These are phyloP conservation scores for Enteromius mattozi DNA, from an alignment of 2,797 vertebrate species.

Conservation along the genomic window DNA sequence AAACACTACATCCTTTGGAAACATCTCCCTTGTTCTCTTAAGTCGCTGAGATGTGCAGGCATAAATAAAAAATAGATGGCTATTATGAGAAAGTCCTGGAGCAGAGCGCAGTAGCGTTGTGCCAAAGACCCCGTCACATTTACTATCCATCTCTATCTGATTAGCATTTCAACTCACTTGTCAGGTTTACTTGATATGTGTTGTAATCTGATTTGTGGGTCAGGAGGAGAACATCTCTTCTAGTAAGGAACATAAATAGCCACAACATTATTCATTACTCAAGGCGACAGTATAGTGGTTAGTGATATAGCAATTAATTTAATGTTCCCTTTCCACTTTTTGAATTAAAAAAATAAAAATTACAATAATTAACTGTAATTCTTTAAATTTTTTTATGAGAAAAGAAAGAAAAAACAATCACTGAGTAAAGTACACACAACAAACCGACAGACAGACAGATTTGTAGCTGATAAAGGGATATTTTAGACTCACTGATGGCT, in stretches of 20 bases:
- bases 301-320: neutral
- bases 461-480: neutral
- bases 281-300: neutral
- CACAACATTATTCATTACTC: neutral
- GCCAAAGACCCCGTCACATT: slow-evolving; percentile 69
- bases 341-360: neutral
- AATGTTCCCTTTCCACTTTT: neutral
- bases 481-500: neutral
- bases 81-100: slow-evolving; percentile 70
- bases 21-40: slow-evolving; percentile 72
- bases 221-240: slow-evolving; percentile 54
- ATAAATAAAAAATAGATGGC: slow-evolving; percentile 76
- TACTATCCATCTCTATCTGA: slow-evolving; percentile 60
- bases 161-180: slow-evolving; percentile 29
- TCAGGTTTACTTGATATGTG: slow-evolving; percentile 56
- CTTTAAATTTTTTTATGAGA: neutral
- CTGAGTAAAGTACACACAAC: neutral
- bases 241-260: slow-evolving; percentile 17
- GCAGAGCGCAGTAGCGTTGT: slow-evolving; percentile 65
- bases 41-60: slow-evolving; percentile 71
- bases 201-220: slow-evolving; percentile 66
- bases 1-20: slow-evolving; percentile 76
- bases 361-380: neutral
- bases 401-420: neutral
- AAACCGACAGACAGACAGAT: neutral